Evolutionary conservation across 2,797 vertebrate species (phyloP), one percentile per base, ranked within the genome.

Genomic region (Erethizon dorsatum): DNA sequence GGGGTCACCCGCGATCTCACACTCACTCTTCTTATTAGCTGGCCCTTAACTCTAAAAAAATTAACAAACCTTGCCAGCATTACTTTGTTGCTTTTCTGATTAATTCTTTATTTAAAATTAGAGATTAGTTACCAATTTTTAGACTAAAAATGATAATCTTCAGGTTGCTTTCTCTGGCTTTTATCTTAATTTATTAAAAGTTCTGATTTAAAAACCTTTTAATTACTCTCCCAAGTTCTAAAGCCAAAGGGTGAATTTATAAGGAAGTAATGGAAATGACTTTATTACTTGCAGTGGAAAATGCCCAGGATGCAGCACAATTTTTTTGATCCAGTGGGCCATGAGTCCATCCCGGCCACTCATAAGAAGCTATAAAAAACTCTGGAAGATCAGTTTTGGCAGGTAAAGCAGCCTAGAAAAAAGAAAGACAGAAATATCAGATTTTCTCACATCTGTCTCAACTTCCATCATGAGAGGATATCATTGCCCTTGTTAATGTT

Each of bases 261-360:
- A 88, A 31, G 26, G 56, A 95, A 52, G 59, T 8, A 94, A 94
- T 73, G 77, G 88, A 93, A 91, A 15, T 65, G 33, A 37, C 10
- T 59, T 47, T 71, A 98, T 98, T 99, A 99, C 99, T 99, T 99
- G 99, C 98, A 0, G 98, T 99, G 79, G 99, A 99, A 99, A 99
- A 99, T 69, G 99, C 99, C 99, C 99, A 99, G n/a, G 98, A 99
- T 63, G 99, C 98, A 79, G 98, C 99, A 98, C 99, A 99, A 59
- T 99, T 98, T 94, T 96, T 97, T 52, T 99, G 98, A 98, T 99
- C 99, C 96, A 99, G 83, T 17, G 99, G 99, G 77, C 98, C 98
- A 0, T 99, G 99, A 91, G 98, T 99, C 98, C 98, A 98, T 0
- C 97, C 98, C 82, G 98, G 99, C 99, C 99, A 99, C 83, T 98